phyloP scores from a whole-genome alignment of 2,888 invertebrate genomes.

The Lasioglossum pauxillum region DNA sequence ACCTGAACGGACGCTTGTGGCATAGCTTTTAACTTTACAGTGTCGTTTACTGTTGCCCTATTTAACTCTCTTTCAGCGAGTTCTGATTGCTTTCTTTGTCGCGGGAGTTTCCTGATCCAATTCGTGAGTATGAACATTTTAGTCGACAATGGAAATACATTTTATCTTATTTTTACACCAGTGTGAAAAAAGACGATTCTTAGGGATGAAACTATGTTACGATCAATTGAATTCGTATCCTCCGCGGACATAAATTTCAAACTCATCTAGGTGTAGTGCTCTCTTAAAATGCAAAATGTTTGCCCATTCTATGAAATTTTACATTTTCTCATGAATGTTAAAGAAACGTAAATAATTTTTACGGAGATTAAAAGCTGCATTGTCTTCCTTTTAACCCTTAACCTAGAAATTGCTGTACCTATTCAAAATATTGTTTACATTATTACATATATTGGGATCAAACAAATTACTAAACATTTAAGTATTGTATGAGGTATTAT shows the following conservation, averaged over 20 bases:
- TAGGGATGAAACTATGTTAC: neutral
- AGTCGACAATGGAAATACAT: neutral
- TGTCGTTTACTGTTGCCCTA: neutral
- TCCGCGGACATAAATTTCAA: neutral
- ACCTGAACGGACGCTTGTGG: neutral
- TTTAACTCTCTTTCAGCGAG: conserved; percentile 1
- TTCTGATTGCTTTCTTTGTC: neutral
- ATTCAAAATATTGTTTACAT: no score
- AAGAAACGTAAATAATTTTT: neutral
- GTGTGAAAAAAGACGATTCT: neutral
- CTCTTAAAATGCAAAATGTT: neutral
- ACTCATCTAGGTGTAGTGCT: neutral
- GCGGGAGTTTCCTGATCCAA: neutral
- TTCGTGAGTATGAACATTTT: neutral
- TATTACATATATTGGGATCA: no score
- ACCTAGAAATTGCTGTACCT: no score
- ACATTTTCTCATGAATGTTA: no score
- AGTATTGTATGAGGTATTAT: no score
- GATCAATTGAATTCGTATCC: neutral
- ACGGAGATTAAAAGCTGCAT: neutral
- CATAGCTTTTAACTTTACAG: neutral
- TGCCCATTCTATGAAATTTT: neutral
- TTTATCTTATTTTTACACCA: neutral
- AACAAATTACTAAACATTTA: no score
- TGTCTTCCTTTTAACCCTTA: neutral